These are phyloP conservation scores for cat (Felis catus) DNA, from an alignment of 2,113 vertebrate genomes.

Conservation along the genomic window F.catus_Fca126_mat1.0 CM031419.1:53869001-53869500, in stretches of 20 bases:
- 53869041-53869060: neutral
- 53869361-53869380: neutral
- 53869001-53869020: too few relatives aligned
- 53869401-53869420: neutral
- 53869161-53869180: neutral
- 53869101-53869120: neutral
- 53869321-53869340: neutral
- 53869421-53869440: neutral
- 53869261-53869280: neutral
- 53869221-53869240: neutral
- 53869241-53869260: neutral
- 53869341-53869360: neutral
- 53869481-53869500: neutral
- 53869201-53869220: neutral
- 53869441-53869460: neutral
- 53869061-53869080: neutral
- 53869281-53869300: neutral
- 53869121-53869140: neutral
- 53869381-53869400: neutral
- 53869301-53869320: neutral
- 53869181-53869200: neutral
- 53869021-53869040: neutral
- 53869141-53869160: neutral
- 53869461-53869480: neutral
- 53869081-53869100: neutral